Evolutionary conservation across 2,113 vertebrate genomes (phyloP).

Genomic region (Columba janthina): DNA sequence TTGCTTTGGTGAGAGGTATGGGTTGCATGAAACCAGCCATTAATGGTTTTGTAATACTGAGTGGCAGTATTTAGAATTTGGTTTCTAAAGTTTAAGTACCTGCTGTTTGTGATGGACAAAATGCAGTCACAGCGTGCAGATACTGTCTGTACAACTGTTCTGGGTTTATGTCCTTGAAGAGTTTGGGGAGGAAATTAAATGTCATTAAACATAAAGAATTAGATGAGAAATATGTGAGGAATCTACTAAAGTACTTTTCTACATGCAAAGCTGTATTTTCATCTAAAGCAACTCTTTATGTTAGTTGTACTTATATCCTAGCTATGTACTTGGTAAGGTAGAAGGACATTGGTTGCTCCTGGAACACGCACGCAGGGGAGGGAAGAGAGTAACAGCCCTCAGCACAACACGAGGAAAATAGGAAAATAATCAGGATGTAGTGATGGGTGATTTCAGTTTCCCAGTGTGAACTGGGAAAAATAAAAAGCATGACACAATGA

Average conservation of each 20-base stretch:
- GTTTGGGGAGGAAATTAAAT: neutral
- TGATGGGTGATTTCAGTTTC: slow-evolving; percentile 68
- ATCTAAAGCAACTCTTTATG: neutral
- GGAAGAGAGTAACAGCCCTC: slow-evolving; percentile 2
- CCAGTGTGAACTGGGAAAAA: slow-evolving; percentile 63
- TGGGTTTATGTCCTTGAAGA: neutral
- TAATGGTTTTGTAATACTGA: neutral
- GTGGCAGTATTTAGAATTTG: neutral
- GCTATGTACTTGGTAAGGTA: neutral
- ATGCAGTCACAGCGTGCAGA: accelerated
- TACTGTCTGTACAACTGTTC: neutral
- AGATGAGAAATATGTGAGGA: neutral
- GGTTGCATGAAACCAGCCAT: neutral
- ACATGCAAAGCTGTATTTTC: neutral
- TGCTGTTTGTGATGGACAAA: neutral
- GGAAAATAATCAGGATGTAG: slow-evolving; percentile 43
- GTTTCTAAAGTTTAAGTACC: neutral
- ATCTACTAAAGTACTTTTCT: neutral
- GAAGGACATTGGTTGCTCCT: neutral
- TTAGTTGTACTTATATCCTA: neutral
- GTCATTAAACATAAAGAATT: neutral
- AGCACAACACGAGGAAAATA: slow-evolving; percentile 29
- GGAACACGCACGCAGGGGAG: neutral
- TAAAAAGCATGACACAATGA: slow-evolving; percentile 62
- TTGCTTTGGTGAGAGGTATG: neutral